Conservation (phyloP, 53 echinoderm and acorn worm species). For the Holothuria leucospilota region DNA sequence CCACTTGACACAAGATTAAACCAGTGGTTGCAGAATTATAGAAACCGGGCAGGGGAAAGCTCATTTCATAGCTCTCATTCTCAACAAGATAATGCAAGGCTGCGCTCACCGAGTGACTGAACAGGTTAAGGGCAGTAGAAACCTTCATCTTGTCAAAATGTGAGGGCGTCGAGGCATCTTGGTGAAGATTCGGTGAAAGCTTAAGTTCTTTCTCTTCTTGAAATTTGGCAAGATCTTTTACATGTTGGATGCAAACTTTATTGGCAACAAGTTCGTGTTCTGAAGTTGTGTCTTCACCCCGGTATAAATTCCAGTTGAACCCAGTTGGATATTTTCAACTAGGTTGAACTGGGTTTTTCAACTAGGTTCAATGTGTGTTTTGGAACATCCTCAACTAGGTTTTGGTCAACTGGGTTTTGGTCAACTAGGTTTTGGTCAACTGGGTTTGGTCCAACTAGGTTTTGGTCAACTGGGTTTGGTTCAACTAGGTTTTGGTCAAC, state of each 20-base stretch:
- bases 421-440: too few species aligned
- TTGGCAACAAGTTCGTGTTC: constrained; percentile 14
- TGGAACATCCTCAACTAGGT: too few species aligned
- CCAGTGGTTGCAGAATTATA: background rate
- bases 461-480: too few species aligned
- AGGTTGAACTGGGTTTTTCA: too few species aligned
- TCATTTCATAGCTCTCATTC: constrained; percentile 22
- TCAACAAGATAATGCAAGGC: constrained; percentile 49
- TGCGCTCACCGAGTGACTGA: constrained; percentile 56
- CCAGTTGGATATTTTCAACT: too few species aligned
- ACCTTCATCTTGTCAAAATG: constrained; percentile 74
- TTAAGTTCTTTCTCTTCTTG: constrained; percentile 58
- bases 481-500: too few species aligned
- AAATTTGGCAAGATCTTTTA: constrained; percentile 22
- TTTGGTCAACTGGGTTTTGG: too few species aligned
- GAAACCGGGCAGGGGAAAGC: constrained; percentile 20
- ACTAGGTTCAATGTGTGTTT: too few species aligned
- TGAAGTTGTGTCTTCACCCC: constrained; percentile 8
- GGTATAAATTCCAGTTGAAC: too few species aligned
- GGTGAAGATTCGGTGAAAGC: constrained; percentile 50
- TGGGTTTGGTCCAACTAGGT: too few species aligned
- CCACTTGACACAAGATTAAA: constrained; percentile 26
- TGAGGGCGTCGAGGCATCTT: constrained; percentile 46
- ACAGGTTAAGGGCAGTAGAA: constrained; percentile 53
- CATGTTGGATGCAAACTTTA: constrained; percentile 27